phyloP scores from a whole-genome alignment of 2,797 vertebrate genomes.

The Microcaecilia unicolor region DNA sequence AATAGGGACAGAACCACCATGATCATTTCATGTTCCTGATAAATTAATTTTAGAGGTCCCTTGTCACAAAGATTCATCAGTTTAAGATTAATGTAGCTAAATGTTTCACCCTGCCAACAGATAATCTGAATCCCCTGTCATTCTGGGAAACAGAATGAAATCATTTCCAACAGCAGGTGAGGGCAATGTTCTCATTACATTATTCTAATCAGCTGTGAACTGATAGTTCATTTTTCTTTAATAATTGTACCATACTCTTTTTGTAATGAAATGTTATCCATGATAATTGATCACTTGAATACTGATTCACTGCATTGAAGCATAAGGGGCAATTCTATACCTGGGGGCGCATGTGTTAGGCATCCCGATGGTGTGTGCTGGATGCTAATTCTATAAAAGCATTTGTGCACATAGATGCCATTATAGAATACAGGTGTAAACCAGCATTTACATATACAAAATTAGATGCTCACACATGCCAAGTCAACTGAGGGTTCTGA shows the following conservation, averaged over 20 bases:
- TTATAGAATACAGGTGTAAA: too few relatives aligned
- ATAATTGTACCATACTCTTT: neutral
- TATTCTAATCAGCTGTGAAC: slow-evolving; percentile 11
- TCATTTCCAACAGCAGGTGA: slow-evolving; percentile 9
- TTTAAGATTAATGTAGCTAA: slow-evolving; percentile 2
- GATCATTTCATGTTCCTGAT: slow-evolving; percentile 4
- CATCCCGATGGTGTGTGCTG: too few relatives aligned
- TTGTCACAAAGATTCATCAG: neutral
- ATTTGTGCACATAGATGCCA: too few relatives aligned
- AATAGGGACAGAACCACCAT: neutral
- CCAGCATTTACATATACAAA: too few relatives aligned
- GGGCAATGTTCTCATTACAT: neutral
- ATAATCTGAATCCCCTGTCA: neutral
- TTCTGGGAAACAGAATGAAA: neutral
- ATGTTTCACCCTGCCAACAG: neutral
- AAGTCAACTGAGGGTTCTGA: too few relatives aligned
- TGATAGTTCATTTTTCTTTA: slow-evolving; percentile 5
- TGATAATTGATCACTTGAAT: too few relatives aligned
- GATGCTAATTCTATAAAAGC: too few relatives aligned
- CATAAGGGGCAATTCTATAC: too few relatives aligned
- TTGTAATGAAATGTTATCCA: too few relatives aligned
- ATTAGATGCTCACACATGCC: too few relatives aligned
- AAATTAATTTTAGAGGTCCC: slow-evolving; percentile 9
- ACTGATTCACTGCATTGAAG: too few relatives aligned
- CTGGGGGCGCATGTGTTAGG: too few relatives aligned